A percentile compares a stretch with the other conserved stretches of the same genome.
These are phyloP conservation scores for Rhamnusium bicolor DNA, from an alignment of 2,888 invertebrate genomes.

Conservation along the genomic window DNA sequence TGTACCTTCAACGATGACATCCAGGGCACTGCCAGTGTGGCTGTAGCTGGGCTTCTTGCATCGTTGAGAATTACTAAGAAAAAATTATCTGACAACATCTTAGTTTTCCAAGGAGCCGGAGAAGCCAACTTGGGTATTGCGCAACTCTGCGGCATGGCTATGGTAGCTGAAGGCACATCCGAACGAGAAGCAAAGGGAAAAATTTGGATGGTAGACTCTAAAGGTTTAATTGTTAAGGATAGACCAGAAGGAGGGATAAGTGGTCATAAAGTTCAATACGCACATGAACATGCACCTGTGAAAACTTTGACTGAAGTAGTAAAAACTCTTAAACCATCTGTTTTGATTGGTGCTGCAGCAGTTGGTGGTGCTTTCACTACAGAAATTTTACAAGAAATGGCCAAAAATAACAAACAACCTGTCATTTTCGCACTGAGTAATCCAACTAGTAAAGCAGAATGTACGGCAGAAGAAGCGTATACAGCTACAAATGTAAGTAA, in stretches of 20 bases:
- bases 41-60: constrained; percentile 93
- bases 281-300: constrained; percentile 84
- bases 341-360: constrained; percentile 96
- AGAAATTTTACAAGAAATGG: constrained; percentile 91
- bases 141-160: constrained; percentile 91
- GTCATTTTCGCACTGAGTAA: constrained; percentile 98
- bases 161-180: constrained; percentile 86
- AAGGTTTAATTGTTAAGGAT: constrained; percentile 92
- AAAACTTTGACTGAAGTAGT: constrained; percentile 88
- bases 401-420: constrained; percentile 84
- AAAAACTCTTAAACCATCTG: constrained; percentile 85
- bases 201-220: constrained; percentile 97
- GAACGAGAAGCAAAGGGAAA: constrained; percentile 83
- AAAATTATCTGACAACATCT: constrained; percentile 85
- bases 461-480: constrained; percentile 99
- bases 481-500: constrained; percentile 82
- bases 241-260: constrained; percentile 86
- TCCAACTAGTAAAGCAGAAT: constrained; percentile 98
- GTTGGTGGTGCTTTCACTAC: constrained; percentile 94
- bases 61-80: constrained; percentile 88
- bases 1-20: constrained; percentile 99
- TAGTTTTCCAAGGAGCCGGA: constrained; percentile 96
- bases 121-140: constrained; percentile 93
- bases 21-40: constrained; percentile 89
- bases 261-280: constrained; percentile 88